Evolutionary conservation across 2,888 invertebrate species (phyloP).

Genomic region (Hofmannophila pseudospretella): DNA sequence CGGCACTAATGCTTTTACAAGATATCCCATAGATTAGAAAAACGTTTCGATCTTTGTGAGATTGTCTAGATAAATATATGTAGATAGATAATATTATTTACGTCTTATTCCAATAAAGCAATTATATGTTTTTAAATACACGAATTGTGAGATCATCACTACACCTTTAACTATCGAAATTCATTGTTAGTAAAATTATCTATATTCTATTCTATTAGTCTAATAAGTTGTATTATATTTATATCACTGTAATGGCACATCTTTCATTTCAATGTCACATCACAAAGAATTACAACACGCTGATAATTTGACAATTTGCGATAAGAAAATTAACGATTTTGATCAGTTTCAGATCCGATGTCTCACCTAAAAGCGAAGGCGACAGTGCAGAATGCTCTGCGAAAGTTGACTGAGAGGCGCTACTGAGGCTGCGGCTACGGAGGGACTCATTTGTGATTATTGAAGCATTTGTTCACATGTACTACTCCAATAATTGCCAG

Average conservation of each 20-base stretch:
- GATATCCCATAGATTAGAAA: slow-evolving; percentile 41
- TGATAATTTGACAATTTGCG: background rate
- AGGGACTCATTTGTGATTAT: slow-evolving; percentile 45
- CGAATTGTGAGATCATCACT: background rate
- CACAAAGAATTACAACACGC: slow-evolving; percentile 16
- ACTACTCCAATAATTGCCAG: slow-evolving; percentile 25
- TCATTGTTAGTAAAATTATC: slow-evolving; percentile 22
- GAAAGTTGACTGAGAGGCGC: slow-evolving; percentile 73
- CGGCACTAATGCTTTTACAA: slow-evolving; percentile 69
- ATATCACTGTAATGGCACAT: slow-evolving; percentile 15
- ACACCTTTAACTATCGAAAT: slow-evolving; percentile 23
- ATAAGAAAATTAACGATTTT: background rate
- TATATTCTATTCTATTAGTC: slow-evolving; percentile 16
- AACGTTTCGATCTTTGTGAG: slow-evolving; percentile 18
- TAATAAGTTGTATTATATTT: slow-evolving; percentile 19
- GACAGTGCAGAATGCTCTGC: slow-evolving; percentile 75
- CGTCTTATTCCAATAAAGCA: slow-evolving; percentile 10
- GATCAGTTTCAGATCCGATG: slow-evolving; percentile 66
- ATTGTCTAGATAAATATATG: slow-evolving; percentile 13
- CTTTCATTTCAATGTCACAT: slow-evolving; percentile 21
- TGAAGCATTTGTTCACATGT: slow-evolving; percentile 56
- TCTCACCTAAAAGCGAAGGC: slow-evolving; percentile 75
- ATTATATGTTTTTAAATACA: background rate
- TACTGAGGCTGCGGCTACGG: slow-evolving; percentile 41
- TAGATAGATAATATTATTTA: slow-evolving; percentile 22